phyloP scores from a whole-genome alignment of 2,888 invertebrate species.

The Plebejus anna region DNA sequence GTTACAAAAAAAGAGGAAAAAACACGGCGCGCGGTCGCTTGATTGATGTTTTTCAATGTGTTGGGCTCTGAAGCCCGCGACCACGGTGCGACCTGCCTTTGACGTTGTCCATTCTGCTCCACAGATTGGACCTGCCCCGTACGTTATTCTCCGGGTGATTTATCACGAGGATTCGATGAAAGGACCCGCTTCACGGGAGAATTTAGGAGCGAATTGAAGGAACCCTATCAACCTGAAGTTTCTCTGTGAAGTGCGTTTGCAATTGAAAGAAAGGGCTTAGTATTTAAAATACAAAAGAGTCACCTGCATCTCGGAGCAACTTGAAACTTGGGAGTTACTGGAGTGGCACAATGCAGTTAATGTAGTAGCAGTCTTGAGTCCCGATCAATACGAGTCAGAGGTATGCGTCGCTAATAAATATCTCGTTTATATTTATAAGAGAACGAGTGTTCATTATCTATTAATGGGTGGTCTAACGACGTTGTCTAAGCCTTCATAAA shows the following conservation, averaged over 20 bases:
- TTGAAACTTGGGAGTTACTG: neutral
- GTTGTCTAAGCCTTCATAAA: constrained; percentile 16
- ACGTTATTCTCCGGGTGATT: constrained; percentile 29
- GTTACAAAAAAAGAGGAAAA: constrained; percentile 18
- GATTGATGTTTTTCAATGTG: constrained; percentile 32
- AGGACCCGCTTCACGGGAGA: neutral
- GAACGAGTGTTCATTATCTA: constrained; percentile 14
- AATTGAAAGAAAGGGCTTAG: neutral
- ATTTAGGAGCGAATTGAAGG: neutral
- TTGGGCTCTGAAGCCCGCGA: constrained; percentile 18
- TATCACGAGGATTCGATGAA: constrained; percentile 17
- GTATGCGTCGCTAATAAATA: constrained; percentile 1
- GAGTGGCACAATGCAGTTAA: neutral
- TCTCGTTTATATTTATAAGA: constrained; percentile 3
- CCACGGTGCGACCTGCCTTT: constrained; percentile 25
- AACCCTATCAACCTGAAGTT: neutral
- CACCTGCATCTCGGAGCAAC: neutral
- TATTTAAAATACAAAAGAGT: neutral
- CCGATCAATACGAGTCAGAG: constrained; percentile 3
- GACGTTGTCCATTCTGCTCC: constrained; percentile 28
- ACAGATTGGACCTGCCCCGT: constrained; percentile 28
- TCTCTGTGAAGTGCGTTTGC: neutral
- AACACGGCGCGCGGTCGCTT: constrained; percentile 27
- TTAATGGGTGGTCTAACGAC: constrained; percentile 13
- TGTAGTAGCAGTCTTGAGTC: neutral